phyloP scores from a whole-genome alignment of 2,888 invertebrate genomes.

The Synanthedon vespiformis region DNA sequence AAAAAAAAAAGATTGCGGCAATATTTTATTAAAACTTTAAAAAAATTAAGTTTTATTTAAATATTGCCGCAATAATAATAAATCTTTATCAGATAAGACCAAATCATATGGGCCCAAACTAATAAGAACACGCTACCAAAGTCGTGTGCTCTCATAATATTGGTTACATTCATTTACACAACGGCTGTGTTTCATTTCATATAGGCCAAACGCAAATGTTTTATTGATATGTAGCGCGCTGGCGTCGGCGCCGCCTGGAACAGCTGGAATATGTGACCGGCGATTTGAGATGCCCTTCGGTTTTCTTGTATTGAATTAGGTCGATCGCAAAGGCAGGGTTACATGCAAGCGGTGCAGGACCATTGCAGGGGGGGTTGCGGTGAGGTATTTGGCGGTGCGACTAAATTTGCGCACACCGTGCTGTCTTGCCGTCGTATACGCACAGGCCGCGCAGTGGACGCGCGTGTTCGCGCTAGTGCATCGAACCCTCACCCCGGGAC shows the following conservation, averaged over 20 bases:
- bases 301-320: constrained; percentile 56
- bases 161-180: not conserved
- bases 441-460: constrained; percentile 31
- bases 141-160: too few relatives aligned
- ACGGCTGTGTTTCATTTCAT: constrained; percentile 11
- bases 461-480: constrained; percentile 40
- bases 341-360: constrained; percentile 30
- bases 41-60: too few relatives aligned
- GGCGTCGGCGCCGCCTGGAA: not conserved
- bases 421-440: constrained; percentile 51
- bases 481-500: constrained; percentile 13
- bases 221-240: constrained; percentile 22
- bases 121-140: too few relatives aligned
- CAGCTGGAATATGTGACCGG: constrained; percentile 2
- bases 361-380: constrained; percentile 27
- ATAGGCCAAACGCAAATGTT: constrained; percentile 16
- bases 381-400: constrained; percentile 40
- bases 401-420: constrained; percentile 61
- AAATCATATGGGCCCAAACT: too few relatives aligned
- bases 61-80: too few relatives aligned
- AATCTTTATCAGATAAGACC: too few relatives aligned
- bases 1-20: too few relatives aligned
- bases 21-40: too few relatives aligned
- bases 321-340: constrained; percentile 57
- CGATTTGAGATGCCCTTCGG: constrained; percentile 17